Evolutionary conservation across 2,113 vertebrate genomes (phyloP).

Genomic region (Macrotus californicus): DNA sequence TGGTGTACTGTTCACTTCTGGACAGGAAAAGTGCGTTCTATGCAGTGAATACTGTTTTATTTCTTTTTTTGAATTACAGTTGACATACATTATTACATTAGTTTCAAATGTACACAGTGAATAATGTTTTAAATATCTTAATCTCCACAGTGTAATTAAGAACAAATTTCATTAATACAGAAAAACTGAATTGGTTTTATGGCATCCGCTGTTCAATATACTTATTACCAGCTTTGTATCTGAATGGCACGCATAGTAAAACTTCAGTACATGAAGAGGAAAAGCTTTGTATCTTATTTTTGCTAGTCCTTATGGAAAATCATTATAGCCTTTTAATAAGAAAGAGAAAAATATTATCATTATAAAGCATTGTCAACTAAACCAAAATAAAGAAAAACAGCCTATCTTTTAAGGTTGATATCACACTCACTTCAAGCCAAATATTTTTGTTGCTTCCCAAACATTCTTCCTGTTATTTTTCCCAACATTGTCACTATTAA

Average conservation of each 20-base stretch:
- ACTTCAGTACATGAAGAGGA: neutral
- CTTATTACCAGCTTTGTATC: neutral
- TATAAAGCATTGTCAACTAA: neutral
- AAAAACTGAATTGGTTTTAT: neutral
- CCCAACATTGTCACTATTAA: neutral
- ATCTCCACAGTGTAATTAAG: neutral
- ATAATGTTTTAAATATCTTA: neutral
- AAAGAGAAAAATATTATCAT: neutral
- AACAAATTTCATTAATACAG: neutral
- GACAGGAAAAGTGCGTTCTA: neutral
- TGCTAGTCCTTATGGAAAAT: neutral
- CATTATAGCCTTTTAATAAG: neutral
- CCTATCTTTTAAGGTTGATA: neutral
- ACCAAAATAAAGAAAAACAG: neutral
- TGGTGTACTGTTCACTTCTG: slow-evolving; percentile 40
- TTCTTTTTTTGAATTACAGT: too few relatives aligned
- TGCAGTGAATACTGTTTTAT: neutral
- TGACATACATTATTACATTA: too few relatives aligned
- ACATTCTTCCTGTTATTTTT: neutral
- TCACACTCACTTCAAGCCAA: neutral
- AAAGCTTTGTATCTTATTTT: neutral
- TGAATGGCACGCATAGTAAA: neutral
- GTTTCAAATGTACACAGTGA: neutral
- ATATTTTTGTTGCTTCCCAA: neutral
- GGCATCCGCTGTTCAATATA: neutral